phyloP scores from a whole-genome alignment of 1,140 invertebrate genomes.

The Caenorhabditis latens region DNA sequence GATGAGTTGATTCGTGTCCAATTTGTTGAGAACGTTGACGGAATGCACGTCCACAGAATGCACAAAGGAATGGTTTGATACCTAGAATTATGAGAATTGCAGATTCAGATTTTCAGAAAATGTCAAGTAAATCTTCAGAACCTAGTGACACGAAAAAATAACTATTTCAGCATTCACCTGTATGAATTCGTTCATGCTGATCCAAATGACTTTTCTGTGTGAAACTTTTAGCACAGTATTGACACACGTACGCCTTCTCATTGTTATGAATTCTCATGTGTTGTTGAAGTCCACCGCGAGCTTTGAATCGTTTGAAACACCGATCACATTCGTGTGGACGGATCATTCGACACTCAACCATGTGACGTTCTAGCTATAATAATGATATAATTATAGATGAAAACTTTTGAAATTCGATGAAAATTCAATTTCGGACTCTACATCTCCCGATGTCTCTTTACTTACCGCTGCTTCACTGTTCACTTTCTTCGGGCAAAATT shows the following conservation, averaged over 20 bases:
- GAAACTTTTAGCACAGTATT: conserved; percentile 73
- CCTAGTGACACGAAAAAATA: too few species aligned
- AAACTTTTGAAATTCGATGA: background rate
- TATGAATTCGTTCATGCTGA: conserved; percentile 76
- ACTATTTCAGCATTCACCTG: conserved; percentile 58
- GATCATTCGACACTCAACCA: conserved; percentile 78
- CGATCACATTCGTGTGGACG: conserved; percentile 71
- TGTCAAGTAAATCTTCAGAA: background rate
- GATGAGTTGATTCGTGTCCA: conserved; percentile 74
- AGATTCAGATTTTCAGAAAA: too few species aligned
- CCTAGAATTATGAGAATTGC: conserved; percentile 51
- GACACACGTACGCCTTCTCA: conserved; percentile 74
- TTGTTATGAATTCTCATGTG: conserved; percentile 74
- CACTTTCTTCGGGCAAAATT: conserved; percentile 70
- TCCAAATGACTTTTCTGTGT: conserved; percentile 76
- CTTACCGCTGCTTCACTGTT: conserved; percentile 59
- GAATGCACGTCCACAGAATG: conserved; percentile 73
- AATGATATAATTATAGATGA: too few species aligned
- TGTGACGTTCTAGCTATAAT: conserved; percentile 78
- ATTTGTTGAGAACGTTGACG: conserved; percentile 75
- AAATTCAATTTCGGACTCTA: too few species aligned
- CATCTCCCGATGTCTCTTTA: background rate
- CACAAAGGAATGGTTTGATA: conserved; percentile 73
- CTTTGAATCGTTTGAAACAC: conserved; percentile 73
- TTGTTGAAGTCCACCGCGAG: conserved; percentile 75